Evolutionary conservation across 2,113 vertebrate genomes (phyloP).

Genomic region (Porphyrio hochstetteri): DNA sequence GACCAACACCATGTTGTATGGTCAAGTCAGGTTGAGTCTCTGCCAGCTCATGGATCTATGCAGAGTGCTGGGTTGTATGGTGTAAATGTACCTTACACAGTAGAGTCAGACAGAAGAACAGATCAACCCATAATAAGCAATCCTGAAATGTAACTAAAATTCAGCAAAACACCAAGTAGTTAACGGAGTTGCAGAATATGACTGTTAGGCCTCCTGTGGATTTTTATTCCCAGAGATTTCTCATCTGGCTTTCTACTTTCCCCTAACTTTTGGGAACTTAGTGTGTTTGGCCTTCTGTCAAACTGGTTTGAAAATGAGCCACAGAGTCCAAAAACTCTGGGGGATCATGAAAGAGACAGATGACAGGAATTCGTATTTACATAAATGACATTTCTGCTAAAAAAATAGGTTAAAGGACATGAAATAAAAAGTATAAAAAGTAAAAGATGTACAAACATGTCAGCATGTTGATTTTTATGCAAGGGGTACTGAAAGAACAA

Average conservation of each 20-base stretch:
- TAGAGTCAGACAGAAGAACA: not conserved
- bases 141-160: not conserved
- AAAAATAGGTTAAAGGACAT: constrained; percentile 17
- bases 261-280: constrained; percentile 42
- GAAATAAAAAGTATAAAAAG: not conserved
- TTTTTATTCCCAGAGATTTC: constrained; percentile 39
- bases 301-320: constrained; percentile 17
- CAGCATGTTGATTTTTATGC: not conserved
- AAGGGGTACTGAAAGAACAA: not conserved
- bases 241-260: constrained; percentile 48
- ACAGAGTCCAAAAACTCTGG: constrained; percentile 29
- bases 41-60: not conserved
- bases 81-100: not conserved
- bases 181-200: not conserved
- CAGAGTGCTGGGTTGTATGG: not conserved
- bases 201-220: not conserved
- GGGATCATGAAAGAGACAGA: not conserved
- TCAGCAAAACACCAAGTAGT: not conserved
- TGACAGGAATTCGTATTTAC: constrained; percentile 17
- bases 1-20: not conserved
- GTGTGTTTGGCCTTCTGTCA: constrained; percentile 37
- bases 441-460: not conserved
- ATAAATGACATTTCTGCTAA: constrained; percentile 6
- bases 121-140: not conserved
- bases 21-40: not conserved